phyloP scores from a whole-genome alignment of 2,888 invertebrate species.

The Temnothorax ravouxi region DNA sequence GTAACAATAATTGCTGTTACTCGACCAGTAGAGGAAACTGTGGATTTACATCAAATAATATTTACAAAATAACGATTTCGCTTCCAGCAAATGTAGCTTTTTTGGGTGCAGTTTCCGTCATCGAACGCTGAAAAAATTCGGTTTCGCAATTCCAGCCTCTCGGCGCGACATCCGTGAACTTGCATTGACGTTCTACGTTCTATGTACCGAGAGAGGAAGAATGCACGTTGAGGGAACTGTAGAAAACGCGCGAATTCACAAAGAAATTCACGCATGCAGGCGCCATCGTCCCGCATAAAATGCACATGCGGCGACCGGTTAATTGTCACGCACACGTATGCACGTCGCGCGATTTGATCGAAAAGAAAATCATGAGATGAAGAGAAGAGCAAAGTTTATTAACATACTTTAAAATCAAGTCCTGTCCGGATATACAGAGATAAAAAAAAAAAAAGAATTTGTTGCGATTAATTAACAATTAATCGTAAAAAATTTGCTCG shows the following conservation, averaged over 20 bases:
- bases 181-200: background rate
- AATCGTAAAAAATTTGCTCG: background rate
- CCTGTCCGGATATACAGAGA: background rate
- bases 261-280: slow-evolving; percentile 47
- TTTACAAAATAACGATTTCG: slow-evolving; percentile 37
- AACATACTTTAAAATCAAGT: background rate
- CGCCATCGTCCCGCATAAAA: slow-evolving; percentile 59
- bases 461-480: slow-evolving; percentile 6
- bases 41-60: slow-evolving; percentile 42
- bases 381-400: slow-evolving; percentile 16
- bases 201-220: slow-evolving; percentile 6
- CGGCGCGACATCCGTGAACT: background rate
- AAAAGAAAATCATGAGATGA: background rate
- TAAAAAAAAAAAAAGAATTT: background rate
- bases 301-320: slow-evolving; percentile 41
- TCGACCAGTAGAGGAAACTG: slow-evolving; percentile 16
- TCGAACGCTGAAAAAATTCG: slow-evolving; percentile 28
- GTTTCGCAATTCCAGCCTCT: background rate
- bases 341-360: background rate
- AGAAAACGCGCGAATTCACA: slow-evolving; percentile 66
- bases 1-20: slow-evolving; percentile 25
- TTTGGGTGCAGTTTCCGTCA: background rate
- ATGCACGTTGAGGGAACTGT: slow-evolving; percentile 53
- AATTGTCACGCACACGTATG: slow-evolving; percentile 64
- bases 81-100: background rate